These are phyloP conservation scores for Lycaena phlaeas DNA, from an alignment of 2,888 invertebrate species.

Conservation along the genomic window DNA sequence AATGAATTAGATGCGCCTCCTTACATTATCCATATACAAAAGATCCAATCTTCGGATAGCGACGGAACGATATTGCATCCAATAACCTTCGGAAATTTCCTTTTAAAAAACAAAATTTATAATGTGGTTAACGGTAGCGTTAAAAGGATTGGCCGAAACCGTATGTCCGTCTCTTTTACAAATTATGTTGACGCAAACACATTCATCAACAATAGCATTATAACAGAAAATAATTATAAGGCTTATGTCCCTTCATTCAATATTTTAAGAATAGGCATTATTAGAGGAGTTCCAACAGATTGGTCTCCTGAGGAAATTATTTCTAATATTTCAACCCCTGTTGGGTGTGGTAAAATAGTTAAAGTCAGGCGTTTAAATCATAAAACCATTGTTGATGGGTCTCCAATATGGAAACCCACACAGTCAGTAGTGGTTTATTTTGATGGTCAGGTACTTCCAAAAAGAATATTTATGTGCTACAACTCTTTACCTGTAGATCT, in stretches of 20 bases:
- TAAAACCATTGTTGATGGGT: background rate
- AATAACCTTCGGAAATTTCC: background rate
- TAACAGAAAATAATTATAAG: background rate
- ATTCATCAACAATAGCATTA: background rate
- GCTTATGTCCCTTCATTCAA: background rate
- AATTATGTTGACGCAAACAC: background rate
- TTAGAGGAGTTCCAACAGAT: background rate
- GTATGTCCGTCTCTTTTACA: background rate
- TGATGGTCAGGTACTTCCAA: background rate
- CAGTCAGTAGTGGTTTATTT: background rate
- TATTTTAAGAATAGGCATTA: background rate
- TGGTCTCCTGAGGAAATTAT: background rate
- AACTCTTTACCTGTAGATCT: constrained; percentile 9
- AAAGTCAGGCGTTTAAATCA: background rate
- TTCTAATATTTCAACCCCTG: background rate
- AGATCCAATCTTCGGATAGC: background rate
- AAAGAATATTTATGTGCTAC: background rate
- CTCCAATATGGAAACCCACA: background rate
- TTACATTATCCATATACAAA: background rate
- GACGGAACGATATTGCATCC: background rate
- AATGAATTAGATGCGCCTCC: background rate
- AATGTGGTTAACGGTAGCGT: background rate
- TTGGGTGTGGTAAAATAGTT: background rate
- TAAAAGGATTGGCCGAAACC: background rate
- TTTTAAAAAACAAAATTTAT: background rate